These are phyloP conservation scores for Bovichtus diacanthus DNA, from an alignment of 2,797 vertebrate genomes.

Conservation along the genomic window DNA sequence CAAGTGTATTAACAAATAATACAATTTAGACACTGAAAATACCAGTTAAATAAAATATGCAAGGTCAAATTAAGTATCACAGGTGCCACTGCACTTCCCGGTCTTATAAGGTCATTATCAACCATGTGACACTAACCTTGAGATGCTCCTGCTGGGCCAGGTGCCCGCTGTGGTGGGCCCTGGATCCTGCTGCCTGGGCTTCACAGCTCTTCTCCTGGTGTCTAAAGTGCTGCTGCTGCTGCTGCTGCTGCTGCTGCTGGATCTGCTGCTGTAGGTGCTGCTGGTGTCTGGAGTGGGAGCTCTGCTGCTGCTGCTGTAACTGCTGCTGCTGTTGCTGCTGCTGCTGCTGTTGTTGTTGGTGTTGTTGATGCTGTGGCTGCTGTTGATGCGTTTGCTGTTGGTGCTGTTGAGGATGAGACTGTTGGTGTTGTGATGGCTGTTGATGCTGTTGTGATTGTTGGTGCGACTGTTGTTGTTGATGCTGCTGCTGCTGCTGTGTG, in stretches of 20 bases:
- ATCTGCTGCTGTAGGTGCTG: constrained; percentile 95
- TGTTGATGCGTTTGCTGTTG: constrained; percentile 87
- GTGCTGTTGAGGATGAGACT: constrained; percentile 89
- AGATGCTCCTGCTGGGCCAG: constrained; percentile 89
- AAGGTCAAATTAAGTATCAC: background rate
- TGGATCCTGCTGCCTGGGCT: constrained; percentile 85
- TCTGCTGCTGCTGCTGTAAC: constrained; percentile 83
- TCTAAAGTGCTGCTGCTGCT: constrained; percentile 93
- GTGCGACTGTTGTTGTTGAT: constrained; percentile 87
- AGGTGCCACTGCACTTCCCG: background rate
- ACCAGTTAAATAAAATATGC: background rate
- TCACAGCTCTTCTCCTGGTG: constrained; percentile 96
- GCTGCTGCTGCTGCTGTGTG: constrained; percentile 85
- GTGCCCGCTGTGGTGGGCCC: constrained; percentile 90
- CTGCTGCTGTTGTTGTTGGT: constrained; percentile 76
- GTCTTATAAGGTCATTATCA: background rate
- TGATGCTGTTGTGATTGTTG: constrained; percentile 89
- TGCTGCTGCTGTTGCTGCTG: constrained; percentile 94
- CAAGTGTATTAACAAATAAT: background rate
- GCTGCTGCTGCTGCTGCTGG: constrained; percentile 71
- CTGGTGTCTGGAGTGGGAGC: constrained; percentile 92
- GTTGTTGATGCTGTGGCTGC: constrained; percentile 77
- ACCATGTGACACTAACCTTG: constrained; percentile 68
- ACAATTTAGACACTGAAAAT: background rate
- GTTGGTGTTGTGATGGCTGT: constrained; percentile 83